Base-by-base conservation (phyloP, 2,888 invertebrate genomes). In the Lycocerus yunnanus region DNA sequence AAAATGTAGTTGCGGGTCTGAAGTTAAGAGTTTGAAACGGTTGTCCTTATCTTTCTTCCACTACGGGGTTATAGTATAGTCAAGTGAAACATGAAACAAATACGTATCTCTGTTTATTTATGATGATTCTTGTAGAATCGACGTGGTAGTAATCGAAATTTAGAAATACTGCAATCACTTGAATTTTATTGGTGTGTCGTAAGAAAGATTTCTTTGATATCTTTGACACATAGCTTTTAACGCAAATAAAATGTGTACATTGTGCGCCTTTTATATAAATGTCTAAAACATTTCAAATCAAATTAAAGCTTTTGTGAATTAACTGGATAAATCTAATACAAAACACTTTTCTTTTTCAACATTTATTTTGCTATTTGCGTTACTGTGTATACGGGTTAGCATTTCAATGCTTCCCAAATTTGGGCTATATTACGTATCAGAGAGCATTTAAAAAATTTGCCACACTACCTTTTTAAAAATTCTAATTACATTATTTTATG, bases 1-100 rank as follows among this genome's bases (percentile, higher is more conserved):
- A 84, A 84, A 84, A 84, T 85, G 84, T 84, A 85, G 84, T 80
- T 82, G 81, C 78, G 79, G 82, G 79, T 78, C 77, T 78, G 73
- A 80, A 80, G 79, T 80, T 77, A 78, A 80, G 78, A 78, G 78
- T 79, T 80, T 79, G 80, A 81, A 80, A 79, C 78, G 78, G 80
- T 78, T 78, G 81, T 80, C 80, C 80, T 79, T 80, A 78, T 81
- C 81, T 81, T 78, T 77, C 77, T 82, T 78, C 74, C 81, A 76
- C 81, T 78, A 78, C 74, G 78, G 77, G 79, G 80, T 77, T 80
- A 78, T 79, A 79, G 79, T 79, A 81, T 78, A 80, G 79, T 80
- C 78, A 79, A 80, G 79, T 72, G 77, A 76, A 79, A 79, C 78
- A 73, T 77, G 76, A 75, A 75, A 74, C 75, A 69, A 76, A 74